Percentiles rank a stretch among this genome's conserved stretches.
These are phyloP conservation scores for Drosophila macrothrix DNA, from an alignment of 2,888 invertebrate genomes.

Conservation along the genomic window DNA sequence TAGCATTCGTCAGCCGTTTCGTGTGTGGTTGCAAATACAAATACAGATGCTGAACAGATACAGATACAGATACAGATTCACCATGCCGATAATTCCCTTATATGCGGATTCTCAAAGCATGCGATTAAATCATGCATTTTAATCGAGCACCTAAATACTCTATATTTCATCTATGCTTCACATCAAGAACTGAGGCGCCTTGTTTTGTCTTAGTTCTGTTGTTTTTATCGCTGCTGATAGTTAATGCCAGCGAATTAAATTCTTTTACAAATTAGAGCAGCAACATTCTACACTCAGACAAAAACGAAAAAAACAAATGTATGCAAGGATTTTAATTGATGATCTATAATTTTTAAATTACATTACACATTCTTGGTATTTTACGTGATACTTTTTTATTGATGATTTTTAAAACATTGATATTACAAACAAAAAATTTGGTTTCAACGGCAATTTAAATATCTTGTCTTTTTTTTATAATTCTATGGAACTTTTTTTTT, in stretches of 20 bases:
- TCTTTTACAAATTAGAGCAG: conserved; percentile 36
- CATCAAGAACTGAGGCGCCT: conserved; percentile 27
- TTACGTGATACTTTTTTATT: not conserved
- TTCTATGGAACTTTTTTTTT: not conserved
- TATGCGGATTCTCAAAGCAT: not conserved
- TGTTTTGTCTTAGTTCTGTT: conserved; percentile 5
- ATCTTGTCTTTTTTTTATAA: not conserved
- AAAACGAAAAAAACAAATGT: not conserved
- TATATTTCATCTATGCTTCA: conserved; percentile 6
- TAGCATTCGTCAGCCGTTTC: conserved; percentile 7
- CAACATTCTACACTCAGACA: conserved; percentile 8
- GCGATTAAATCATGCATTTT: conserved; percentile 13
- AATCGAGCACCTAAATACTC: conserved; percentile 4
- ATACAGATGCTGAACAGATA: conserved; percentile 5
- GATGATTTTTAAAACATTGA: not conserved
- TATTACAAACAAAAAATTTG: not conserved
- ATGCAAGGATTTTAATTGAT: not conserved
- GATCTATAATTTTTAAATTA: not conserved
- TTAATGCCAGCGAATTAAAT: conserved; percentile 26
- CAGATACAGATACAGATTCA: conserved; percentile 8
- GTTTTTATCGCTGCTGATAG: conserved; percentile 14
- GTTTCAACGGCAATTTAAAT: not conserved
- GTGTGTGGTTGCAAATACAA: conserved; percentile 1
- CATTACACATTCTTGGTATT: not conserved
- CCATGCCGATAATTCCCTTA: conserved; percentile 12